Evolutionary conservation across 2,797 vertebrate genomes (phyloP), one percentile per base, ranked within the genome.

Genomic region (Taenioides sp.): DNA sequence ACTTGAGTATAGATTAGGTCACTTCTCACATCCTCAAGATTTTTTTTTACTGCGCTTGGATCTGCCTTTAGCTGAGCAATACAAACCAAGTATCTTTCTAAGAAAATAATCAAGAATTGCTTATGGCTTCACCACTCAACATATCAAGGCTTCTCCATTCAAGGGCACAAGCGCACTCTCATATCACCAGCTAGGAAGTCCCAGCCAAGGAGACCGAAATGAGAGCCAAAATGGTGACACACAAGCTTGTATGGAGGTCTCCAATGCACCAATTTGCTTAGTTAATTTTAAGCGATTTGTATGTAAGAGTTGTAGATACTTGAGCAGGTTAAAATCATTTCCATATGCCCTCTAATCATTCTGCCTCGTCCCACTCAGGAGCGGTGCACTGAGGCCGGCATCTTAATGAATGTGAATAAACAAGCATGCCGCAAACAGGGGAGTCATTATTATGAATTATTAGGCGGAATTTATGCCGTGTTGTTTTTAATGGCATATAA

Each of bases 371-470:
- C 79, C 86, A 85, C 83, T 81, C 77, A 80, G 75, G 78, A 80
- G 75, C 76, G 82, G 79, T 78, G 74, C 78, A 70, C 73, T 78
- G 74, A 83, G 78, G 71, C 81, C 63, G 70, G 81, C 84, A 88
- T 87, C 77, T 80, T 89, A 88, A 91, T 89, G 84, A 91, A 86
- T 28, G 71, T 66, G 74, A 82, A 78, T 82, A 87, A 89, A 85
- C 80, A 87, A 85, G 82, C 69, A 78, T 78, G 63, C 76, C 73
- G 85, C 83, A 83, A 86, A 82, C 72, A 76, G 68, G 65, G 73
- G 78, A 78, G 79, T 79, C 84, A 84, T 90, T 87, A 86, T 88
- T 89, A 80, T 88, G 84, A 90, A 88, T 92, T 89, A 91, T 89
- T 85, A 80, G 83, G 59, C 4, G n/a, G 80, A 84, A 84, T 89